These are phyloP conservation scores for Laothoe populi DNA, from an alignment of 2,888 invertebrate species.

Conservation along the genomic window DNA sequence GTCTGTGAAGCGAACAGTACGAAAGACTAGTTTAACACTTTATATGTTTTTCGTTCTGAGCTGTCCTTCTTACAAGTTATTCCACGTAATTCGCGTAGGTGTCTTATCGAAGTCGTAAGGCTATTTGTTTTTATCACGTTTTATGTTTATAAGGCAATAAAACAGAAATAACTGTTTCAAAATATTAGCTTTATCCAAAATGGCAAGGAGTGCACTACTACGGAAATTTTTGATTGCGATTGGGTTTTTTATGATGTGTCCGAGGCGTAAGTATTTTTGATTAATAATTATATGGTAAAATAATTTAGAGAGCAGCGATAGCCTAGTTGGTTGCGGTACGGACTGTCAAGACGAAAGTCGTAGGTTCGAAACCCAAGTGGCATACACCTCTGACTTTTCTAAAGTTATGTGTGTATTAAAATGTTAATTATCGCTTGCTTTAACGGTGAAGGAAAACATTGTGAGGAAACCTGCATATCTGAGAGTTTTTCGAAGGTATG, in stretches of 20 bases:
- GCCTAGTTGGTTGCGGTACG: too few species aligned
- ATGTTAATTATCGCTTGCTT: too few species aligned
- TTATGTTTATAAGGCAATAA: conserved; percentile 29
- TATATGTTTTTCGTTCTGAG: neutral
- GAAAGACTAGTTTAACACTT: neutral
- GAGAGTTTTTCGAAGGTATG: too few species aligned
- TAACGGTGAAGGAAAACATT: too few species aligned
- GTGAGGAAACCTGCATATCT: too few species aligned
- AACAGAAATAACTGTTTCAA: conserved; percentile 29
- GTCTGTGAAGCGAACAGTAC: too few species aligned
- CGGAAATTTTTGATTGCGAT: conserved; percentile 35
- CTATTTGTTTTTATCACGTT: conserved; percentile 24
- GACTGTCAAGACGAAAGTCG: too few species aligned
- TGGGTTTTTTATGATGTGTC: conserved; percentile 40
- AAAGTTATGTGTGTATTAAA: too few species aligned
- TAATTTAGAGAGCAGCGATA: too few species aligned
- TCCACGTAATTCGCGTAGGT: conserved; percentile 23
- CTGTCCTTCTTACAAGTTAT: conserved; percentile 14
- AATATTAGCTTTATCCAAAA: conserved; percentile 32
- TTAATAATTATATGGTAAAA: neutral
- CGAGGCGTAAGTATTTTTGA: conserved; percentile 36
- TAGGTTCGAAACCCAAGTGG: too few species aligned
- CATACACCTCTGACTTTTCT: too few species aligned
- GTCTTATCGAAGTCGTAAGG: conserved; percentile 25
- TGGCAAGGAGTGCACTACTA: conserved; percentile 33